phyloP scores from a whole-genome alignment of 53 echinoderm and acorn worm species.

The Henricia sp. region DNA sequence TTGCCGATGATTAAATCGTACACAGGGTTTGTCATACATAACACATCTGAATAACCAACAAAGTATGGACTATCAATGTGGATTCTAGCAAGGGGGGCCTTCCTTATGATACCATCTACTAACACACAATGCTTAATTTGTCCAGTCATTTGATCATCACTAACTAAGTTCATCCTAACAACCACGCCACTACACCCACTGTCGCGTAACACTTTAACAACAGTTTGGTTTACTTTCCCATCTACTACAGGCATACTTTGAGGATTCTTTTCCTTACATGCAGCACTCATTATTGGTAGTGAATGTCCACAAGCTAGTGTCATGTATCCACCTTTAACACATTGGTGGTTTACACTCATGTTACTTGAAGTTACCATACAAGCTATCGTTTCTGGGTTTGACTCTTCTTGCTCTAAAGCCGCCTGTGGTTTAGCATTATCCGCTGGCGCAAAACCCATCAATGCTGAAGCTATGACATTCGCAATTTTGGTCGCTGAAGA shows the following conservation, averaged over 20 bases:
- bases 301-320: background rate
- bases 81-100: background rate
- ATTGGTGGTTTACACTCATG: background rate
- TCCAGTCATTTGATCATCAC: background rate
- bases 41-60: background rate
- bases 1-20: constrained; percentile 20
- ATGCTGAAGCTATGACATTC: too few relatives aligned
- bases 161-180: background rate
- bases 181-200: constrained; percentile 29
- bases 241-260: background rate
- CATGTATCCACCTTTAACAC: background rate
- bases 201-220: background rate
- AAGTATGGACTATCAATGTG: constrained; percentile 27
- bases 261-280: background rate
- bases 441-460: background rate
- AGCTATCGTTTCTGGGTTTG: background rate
- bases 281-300: background rate
- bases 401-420: background rate
- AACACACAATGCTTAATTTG: background rate
- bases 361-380: background rate
- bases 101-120: background rate
- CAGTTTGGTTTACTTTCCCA: background rate
- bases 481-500: background rate
- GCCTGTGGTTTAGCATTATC: background rate
- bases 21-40: constrained; percentile 50